Conservation (phyloP, 2,113 vertebrate species). For the Peromyscus californicus region DNA sequence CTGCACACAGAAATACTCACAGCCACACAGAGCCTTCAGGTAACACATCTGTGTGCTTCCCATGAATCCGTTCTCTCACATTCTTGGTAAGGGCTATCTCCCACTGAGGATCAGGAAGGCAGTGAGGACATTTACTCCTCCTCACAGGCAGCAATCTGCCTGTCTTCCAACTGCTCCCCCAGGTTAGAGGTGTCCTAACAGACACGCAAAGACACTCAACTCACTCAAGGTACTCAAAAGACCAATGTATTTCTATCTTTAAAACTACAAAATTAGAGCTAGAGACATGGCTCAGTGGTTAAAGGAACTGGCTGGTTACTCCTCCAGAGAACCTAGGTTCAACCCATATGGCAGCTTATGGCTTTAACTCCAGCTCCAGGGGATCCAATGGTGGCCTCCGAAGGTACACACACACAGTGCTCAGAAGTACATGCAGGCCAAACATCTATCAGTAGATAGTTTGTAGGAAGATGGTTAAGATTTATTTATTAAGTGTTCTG, state of each 20-base stretch:
- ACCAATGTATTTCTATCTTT: constrained; percentile 6
- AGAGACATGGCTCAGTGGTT: background rate
- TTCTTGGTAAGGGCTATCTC: background rate
- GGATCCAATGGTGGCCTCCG: background rate
- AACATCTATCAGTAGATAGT: background rate
- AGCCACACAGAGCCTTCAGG: background rate
- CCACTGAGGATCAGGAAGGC: background rate
- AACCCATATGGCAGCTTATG: background rate
- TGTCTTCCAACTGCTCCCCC: background rate
- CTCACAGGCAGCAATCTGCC: background rate
- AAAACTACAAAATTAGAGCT: constrained; percentile 36
- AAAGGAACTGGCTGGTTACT: background rate
- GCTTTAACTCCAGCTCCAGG: background rate
- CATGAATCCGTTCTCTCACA: background rate
- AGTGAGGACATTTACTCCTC: background rate
- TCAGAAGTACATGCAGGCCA: background rate
- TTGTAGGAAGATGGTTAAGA: background rate
- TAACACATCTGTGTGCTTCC: background rate
- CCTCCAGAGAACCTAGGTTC: background rate
- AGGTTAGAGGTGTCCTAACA: background rate
- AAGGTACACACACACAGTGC: background rate
- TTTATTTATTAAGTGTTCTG: background rate
- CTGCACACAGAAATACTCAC: background rate
- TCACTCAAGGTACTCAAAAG: too few relatives aligned
- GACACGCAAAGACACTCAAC: background rate